These are phyloP conservation scores for Mythimna ferrago DNA, from an alignment of 2,888 invertebrate species.

Conservation along the genomic window DNA sequence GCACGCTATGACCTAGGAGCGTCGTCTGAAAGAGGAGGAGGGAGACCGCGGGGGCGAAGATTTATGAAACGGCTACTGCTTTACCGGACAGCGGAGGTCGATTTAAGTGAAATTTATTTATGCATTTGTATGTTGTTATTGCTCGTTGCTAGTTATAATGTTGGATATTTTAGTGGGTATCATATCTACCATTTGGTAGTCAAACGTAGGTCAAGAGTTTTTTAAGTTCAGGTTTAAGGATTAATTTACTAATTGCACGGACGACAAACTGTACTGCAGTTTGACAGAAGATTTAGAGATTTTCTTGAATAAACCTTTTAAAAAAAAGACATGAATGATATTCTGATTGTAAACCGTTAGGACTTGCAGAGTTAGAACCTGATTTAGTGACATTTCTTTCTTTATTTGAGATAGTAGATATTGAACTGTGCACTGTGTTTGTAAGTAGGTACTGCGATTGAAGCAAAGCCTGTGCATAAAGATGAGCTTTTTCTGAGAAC, in stretches of 20 bases:
- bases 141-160: slow-evolving; percentile 54
- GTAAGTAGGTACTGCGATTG: no score
- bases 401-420: no score
- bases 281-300: no score
- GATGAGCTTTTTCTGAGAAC: neutral
- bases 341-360: neutral
- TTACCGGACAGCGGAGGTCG: slow-evolving; percentile 69
- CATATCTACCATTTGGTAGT: slow-evolving; percentile 14
- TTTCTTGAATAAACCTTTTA: no score
- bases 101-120: slow-evolving; percentile 77
- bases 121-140: slow-evolving; percentile 74
- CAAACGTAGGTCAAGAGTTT: slow-evolving; percentile 10
- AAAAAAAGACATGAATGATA: neutral
- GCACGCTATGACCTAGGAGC: slow-evolving; percentile 63
- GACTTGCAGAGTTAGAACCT: neutral
- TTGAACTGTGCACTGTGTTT: no score
- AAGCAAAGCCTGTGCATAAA: neutral
- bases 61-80: slow-evolving; percentile 84
- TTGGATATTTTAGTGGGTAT: slow-evolving; percentile 31
- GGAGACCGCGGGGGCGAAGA: slow-evolving; percentile 79
- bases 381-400: neutral
- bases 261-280: no score
- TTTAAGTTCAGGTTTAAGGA: neutral
- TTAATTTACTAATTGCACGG: no score
- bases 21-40: slow-evolving; percentile 40